These are phyloP conservation scores for Podotricha telesiphe DNA, from an alignment of 2,888 invertebrate species.

Conservation along the genomic window DNA sequence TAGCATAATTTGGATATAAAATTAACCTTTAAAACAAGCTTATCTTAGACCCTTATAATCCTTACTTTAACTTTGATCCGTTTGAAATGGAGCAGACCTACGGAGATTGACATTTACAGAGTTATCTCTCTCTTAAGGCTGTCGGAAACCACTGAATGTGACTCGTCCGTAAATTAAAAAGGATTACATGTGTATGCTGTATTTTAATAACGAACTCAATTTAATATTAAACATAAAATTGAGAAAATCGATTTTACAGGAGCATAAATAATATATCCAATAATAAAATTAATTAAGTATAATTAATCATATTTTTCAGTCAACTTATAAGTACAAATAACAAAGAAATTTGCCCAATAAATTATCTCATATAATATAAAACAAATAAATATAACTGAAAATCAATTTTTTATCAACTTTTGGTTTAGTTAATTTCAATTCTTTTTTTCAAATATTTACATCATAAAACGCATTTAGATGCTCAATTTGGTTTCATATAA, in stretches of 20 bases:
- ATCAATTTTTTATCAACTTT: no score
- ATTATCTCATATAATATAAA: no score
- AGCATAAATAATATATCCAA: no score
- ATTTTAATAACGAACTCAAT: not conserved
- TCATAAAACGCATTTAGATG: no score
- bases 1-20: constrained; percentile 66
- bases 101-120: constrained; percentile 77
- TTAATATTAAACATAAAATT: not conserved
- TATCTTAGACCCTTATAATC: constrained; percentile 82
- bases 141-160: constrained; percentile 61
- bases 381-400: no score
- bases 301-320: no score
- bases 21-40: constrained; percentile 77
- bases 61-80: constrained; percentile 78
- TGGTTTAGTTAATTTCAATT: no score
- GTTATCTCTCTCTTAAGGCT: constrained; percentile 74
- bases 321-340: no score
- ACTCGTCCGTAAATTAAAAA: constrained; percentile 46
- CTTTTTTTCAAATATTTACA: no score
- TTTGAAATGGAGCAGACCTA: constrained; percentile 73
- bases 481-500: no score
- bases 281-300: no score
- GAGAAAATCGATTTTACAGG: not conserved
- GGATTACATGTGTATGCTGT: constrained; percentile 23
- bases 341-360: no score